A percentile compares a stretch with the other conserved stretches of the same genome.
phyloP scores from a whole-genome alignment of 2,888 invertebrate species.

The Leptopilina syphax region DNA sequence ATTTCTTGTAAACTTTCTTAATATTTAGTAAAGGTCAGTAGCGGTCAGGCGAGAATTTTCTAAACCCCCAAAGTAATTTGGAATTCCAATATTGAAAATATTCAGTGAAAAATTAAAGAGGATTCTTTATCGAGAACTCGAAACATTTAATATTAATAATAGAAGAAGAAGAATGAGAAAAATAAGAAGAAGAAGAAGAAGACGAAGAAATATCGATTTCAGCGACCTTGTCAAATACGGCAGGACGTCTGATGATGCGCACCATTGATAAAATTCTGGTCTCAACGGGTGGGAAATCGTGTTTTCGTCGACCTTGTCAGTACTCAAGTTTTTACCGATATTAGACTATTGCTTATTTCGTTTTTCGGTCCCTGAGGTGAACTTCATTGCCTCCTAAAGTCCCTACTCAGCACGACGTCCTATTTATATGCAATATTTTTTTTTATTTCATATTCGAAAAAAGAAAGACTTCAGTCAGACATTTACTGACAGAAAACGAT shows the following conservation, averaged over 20 bases:
- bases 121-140: no score
- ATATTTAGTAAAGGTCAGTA: no score
- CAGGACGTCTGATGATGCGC: constrained; percentile 24
- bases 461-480: constrained; percentile 1
- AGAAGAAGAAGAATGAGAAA: no score
- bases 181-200: no score
- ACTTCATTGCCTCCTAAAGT: constrained; percentile 21
- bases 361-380: constrained; percentile 17
- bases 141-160: background rate
- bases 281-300: constrained; percentile 9
- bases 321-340: constrained; percentile 27
- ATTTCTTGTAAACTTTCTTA: no score
- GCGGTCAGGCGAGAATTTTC: no score
- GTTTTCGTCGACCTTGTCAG: constrained; percentile 31
- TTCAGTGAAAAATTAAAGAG: no score
- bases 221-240: constrained; percentile 8
- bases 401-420: constrained; percentile 2
- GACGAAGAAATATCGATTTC: constrained; percentile 1
- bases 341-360: constrained; percentile 34
- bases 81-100: no score
- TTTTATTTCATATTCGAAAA: background rate
- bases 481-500: constrained; percentile 11
- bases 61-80: no score
- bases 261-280: background rate
- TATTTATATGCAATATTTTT: background rate